These are phyloP conservation scores for Aselliscus stoliczkanus DNA, from an alignment of 2,797 vertebrate genomes.

Conservation along the genomic window DNA sequence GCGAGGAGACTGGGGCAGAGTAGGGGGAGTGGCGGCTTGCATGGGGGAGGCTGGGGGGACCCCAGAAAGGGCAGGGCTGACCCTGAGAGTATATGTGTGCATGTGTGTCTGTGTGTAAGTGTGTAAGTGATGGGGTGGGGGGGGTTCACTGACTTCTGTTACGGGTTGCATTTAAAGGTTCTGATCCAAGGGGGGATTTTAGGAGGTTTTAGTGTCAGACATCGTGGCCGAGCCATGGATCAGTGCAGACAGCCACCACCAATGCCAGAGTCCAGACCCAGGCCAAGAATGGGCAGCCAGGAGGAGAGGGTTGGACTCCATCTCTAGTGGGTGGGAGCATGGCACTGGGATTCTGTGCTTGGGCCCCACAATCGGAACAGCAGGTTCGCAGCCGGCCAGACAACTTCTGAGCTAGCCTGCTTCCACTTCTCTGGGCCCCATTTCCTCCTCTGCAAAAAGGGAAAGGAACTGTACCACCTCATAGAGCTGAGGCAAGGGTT, in stretches of 20 bases:
- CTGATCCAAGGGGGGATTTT: neutral
- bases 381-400: neutral
- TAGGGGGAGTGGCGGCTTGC: rapidly evolving
- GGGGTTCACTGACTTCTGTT: neutral
- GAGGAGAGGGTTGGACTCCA: neutral
- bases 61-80: neutral
- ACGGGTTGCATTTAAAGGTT: neutral
- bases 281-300: neutral
- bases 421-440: neutral
- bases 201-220: neutral
- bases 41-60: neutral
- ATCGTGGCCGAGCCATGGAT: neutral
- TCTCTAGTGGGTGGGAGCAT: neutral
- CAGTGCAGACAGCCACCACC: rapidly evolving
- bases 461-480: neutral
- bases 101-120: too few species aligned
- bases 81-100: neutral
- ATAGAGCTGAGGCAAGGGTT: neutral
- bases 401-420: neutral
- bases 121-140: too few species aligned
- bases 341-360: neutral
- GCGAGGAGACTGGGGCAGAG: rapidly evolving
- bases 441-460: neutral
- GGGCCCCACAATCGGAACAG: neutral
- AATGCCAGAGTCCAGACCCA: neutral